A percentile compares a stretch with the other conserved stretches of the same genome.
Conservation (phyloP, 2,797 vertebrate genomes). For the Mallotus villosus region DNA sequence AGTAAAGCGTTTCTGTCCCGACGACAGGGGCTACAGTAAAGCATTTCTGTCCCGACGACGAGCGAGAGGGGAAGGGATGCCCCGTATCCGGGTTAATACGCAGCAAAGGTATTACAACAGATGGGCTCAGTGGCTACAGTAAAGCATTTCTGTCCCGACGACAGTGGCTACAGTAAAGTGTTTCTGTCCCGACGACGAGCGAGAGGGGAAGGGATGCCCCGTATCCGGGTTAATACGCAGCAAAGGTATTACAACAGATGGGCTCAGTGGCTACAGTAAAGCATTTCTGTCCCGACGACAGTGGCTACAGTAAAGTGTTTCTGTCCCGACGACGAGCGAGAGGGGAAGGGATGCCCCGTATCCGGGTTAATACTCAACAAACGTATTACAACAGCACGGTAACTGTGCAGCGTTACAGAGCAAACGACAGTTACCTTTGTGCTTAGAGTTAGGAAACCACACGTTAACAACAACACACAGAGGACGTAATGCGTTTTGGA, state of each 20-base stretch:
- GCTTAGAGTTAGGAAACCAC: background rate
- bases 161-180: constrained; percentile 53
- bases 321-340: constrained; percentile 40
- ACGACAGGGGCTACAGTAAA: too few relatives aligned
- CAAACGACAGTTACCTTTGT: background rate
- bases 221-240: too few relatives aligned
- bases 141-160: too few relatives aligned
- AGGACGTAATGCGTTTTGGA: background rate
- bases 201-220: too few relatives aligned
- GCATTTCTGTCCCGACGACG: too few relatives aligned
- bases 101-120: constrained; percentile 45
- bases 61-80: too few relatives aligned
- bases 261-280: too few relatives aligned
- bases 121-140: too few relatives aligned
- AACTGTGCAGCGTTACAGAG: background rate
- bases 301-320: constrained; percentile 52
- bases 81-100: too few relatives aligned
- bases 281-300: too few relatives aligned
- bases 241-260: constrained; percentile 43
- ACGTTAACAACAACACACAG: background rate
- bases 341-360: background rate
- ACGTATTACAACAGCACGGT: background rate
- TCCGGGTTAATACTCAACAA: background rate
- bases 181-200: constrained; percentile 46
- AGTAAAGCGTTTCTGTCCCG: too few relatives aligned